These are phyloP conservation scores for Akabosia matsudoensis DNA, from an alignment of 1,140 invertebrate species.

Conservation along the genomic window DNA sequence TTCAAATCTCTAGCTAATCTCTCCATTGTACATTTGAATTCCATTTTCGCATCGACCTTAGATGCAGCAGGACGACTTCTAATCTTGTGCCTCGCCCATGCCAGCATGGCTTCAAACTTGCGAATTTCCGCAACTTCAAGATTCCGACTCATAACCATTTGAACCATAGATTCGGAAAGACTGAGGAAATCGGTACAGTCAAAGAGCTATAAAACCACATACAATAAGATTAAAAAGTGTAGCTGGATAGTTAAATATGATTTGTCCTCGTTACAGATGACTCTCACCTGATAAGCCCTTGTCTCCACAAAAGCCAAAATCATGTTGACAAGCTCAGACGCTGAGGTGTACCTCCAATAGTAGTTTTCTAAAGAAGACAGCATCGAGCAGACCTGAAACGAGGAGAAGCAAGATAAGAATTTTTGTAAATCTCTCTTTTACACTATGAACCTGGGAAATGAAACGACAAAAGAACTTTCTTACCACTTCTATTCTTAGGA, in stretches of 20 bases:
- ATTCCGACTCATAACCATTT: conserved; percentile 83
- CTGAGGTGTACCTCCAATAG: conserved; percentile 91
- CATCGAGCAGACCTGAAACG: conserved; percentile 81
- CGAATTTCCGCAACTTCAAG: conserved; percentile 82
- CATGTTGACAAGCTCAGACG: conserved; percentile 89
- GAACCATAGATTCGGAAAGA: conserved; percentile 64
- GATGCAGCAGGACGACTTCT: conserved; percentile 61
- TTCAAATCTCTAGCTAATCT: conserved; percentile 82
- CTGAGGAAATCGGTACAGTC: conserved; percentile 76
- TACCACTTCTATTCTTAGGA: conserved; percentile 83
- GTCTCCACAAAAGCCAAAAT: conserved; percentile 86
- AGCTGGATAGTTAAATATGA: too few relatives aligned
- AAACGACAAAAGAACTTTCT: not conserved
- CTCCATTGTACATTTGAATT: conserved; percentile 73
- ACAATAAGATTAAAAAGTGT: too few relatives aligned
- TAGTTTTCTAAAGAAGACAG: conserved; percentile 88
- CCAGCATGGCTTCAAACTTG: conserved; percentile 90
- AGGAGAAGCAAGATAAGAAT: not conserved
- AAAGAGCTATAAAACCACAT: conserved; percentile 65
- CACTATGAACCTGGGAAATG: too few relatives aligned
- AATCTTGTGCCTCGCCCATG: conserved; percentile 81
- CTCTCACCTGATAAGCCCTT: conserved; percentile 60
- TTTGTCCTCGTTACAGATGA: too few relatives aligned
- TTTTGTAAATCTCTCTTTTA: too few relatives aligned
- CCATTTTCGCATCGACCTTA: conserved; percentile 56